Evolutionary conservation across 2,113 vertebrate species (phyloP), one percentile per base, ranked within the genome.

Genomic region (Amblyornis subalaris): DNA sequence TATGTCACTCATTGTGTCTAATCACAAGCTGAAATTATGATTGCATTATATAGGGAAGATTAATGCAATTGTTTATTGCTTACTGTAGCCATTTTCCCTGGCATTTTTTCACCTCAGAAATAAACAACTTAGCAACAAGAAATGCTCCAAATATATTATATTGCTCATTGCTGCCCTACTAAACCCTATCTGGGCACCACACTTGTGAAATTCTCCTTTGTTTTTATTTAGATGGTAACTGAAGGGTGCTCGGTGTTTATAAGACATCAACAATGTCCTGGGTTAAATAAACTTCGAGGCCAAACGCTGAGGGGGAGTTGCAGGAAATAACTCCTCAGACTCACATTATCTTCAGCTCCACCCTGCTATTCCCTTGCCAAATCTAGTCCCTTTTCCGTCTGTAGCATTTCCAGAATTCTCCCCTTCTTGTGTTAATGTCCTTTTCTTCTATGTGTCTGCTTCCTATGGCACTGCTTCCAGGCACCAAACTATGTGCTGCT

Each of bases 261-360:
- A 74, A 92, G 79, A 57, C 92, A 88, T 54, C 53, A 78, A 31
- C n/a, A 40, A 88, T 72, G 92, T 97, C 79, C 90, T 81, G 64
- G 76, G 94, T 95, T 97, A 97, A 95, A 95, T 92, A 97, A 96
- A 95, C 95, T 92, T 71, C 42, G 65, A 95, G 82, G 90, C 85
- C 88, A 92, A 95, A 95, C 75, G 61, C 79, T 86, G 79, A 92
- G 69, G 69, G 57, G 53, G 82, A 81, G 85, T 88, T 83, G 65
- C 92, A 96, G 96, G 96, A 97, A 96, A 93, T 96, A 95, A 84
- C 94, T 95, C 93, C 88, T 96, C 88, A 93, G 79, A 62, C 83
- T 88, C 61, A 7, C 90, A 71, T 95, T 95, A 97, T 96, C 93
- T 95, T 72, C 76, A 72, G 85, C 95, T 94, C 95, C 94, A 94